Evolutionary conservation across 2,797 vertebrate species (phyloP).

Genomic region (Chromobotia macracanthus): DNA sequence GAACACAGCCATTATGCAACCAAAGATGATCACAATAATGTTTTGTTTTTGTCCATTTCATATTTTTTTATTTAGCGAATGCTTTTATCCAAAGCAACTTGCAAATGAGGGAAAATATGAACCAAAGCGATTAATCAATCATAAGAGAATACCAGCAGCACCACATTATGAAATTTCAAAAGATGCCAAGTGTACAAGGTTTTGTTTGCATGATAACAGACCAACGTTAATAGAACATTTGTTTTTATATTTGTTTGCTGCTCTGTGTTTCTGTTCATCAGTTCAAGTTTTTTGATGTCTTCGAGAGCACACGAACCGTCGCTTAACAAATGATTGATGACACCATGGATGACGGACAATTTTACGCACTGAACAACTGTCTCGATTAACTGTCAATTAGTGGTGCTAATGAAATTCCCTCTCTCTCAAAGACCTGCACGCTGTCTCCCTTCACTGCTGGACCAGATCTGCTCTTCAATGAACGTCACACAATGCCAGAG

Average conservation of each 20-base stretch:
- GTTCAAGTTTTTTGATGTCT: constrained; percentile 60
- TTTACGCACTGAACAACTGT: constrained; percentile 75
- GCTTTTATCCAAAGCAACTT: neutral
- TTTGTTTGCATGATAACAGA: constrained; percentile 5
- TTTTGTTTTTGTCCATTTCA: neutral
- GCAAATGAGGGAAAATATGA: constrained; percentile 2
- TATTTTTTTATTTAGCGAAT: neutral
- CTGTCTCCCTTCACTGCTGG: neutral
- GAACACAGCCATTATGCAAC: neutral
- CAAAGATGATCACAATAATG: neutral
- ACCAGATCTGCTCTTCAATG: too few species aligned
- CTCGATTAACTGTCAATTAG: constrained; percentile 79
- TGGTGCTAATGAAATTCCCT: constrained; percentile 61
- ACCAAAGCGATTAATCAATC: constrained; percentile 13
- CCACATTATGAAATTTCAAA: neutral
- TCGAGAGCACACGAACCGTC: constrained; percentile 57
- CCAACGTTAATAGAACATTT: neutral
- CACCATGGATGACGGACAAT: constrained; percentile 68
- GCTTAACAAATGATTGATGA: constrained; percentile 73
- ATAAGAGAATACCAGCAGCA: neutral
- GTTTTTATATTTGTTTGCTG: too few species aligned
- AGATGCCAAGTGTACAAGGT: too few species aligned
- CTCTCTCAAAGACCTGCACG: neutral
- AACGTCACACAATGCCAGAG: too few species aligned
- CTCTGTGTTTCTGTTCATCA: neutral